Conservation (phyloP, 1,140 invertebrate genomes). For the Zaprionus lachaisei region DNA sequence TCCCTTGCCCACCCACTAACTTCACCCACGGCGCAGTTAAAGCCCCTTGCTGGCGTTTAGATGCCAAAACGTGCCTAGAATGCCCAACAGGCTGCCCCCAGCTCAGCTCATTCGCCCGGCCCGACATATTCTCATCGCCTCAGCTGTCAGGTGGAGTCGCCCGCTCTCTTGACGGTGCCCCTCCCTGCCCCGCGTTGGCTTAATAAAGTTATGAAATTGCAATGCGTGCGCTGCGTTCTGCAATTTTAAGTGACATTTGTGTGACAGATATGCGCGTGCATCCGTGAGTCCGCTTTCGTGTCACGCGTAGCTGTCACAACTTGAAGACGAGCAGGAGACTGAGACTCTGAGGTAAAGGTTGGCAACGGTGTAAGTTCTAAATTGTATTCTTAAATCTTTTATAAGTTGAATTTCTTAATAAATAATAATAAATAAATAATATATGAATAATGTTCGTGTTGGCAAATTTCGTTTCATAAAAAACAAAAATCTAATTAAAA, state of each 20-base stretch:
- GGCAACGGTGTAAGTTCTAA: too few species aligned
- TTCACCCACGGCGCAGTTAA: slow-evolving; percentile 21
- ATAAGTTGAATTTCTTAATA: too few species aligned
- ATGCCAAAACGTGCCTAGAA: slow-evolving; percentile 37
- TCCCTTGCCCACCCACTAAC: too few species aligned
- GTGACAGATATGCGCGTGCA: slow-evolving; percentile 78
- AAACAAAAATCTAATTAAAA: too few species aligned
- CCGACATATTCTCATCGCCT: not conserved
- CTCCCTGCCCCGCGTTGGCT: not conserved
- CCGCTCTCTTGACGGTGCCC: not conserved
- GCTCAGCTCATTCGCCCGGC: not conserved
- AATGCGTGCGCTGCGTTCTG: slow-evolving; percentile 66
- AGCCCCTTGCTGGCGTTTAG: slow-evolving; percentile 39
- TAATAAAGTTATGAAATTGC: slow-evolving; percentile 76
- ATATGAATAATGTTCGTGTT: too few species aligned
- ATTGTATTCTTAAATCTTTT: too few species aligned
- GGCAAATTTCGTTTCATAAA: too few species aligned
- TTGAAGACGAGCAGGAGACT: not conserved
- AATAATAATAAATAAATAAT: too few species aligned
- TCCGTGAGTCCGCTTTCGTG: slow-evolving; percentile 59
- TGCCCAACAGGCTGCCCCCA: not conserved
- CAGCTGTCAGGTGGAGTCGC: slow-evolving; percentile 29
- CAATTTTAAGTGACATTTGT: slow-evolving; percentile 80
- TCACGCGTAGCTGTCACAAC: slow-evolving; percentile 45
- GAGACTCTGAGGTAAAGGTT: not conserved